Evolutionary conservation across 2,888 invertebrate genomes (phyloP).

Genomic region (Criorhina ranunculi): DNA sequence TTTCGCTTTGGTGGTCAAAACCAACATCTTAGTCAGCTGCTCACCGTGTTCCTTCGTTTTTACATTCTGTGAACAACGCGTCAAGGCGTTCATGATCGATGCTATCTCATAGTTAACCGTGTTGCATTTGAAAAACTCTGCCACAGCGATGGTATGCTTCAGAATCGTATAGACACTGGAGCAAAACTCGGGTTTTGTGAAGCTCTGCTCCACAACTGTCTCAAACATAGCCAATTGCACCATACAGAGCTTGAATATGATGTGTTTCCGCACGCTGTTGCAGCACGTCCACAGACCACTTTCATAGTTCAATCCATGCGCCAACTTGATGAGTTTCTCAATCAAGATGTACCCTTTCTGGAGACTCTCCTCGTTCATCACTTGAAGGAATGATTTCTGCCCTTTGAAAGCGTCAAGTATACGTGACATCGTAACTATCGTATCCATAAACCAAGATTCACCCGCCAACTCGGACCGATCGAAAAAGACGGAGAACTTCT

Average conservation of each 20-base stretch:
- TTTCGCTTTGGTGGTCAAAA: slow-evolving; percentile 77
- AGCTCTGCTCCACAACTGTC: slow-evolving; percentile 34
- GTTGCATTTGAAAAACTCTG: slow-evolving; percentile 79
- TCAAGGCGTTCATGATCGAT: slow-evolving; percentile 66
- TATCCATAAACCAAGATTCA: slow-evolving; percentile 80
- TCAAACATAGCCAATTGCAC: slow-evolving; percentile 75
- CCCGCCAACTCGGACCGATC: slow-evolving; percentile 75
- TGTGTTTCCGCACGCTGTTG: slow-evolving; percentile 80
- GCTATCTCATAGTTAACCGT: slow-evolving; percentile 69
- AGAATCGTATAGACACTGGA: slow-evolving; percentile 74
- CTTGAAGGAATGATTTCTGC: slow-evolving; percentile 35
- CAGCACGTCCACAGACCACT: slow-evolving; percentile 80
- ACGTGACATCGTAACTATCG: slow-evolving; percentile 56
- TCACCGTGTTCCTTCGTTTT: slow-evolving; percentile 73
- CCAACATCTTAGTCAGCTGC: slow-evolving; percentile 77
- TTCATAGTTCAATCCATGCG: slow-evolving; percentile 78
- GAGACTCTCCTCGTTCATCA: slow-evolving; percentile 75
- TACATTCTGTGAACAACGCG: slow-evolving; percentile 66
- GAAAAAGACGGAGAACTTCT: slow-evolving; percentile 79
- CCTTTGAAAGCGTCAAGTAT: slow-evolving; percentile 46
- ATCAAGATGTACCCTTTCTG: slow-evolving; percentile 78
- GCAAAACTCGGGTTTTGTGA: slow-evolving; percentile 23
- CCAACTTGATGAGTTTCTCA: slow-evolving; percentile 76
- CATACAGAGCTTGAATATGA: slow-evolving; percentile 78
- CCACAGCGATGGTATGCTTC: slow-evolving; percentile 78